phyloP scores from a whole-genome alignment of 2,797 vertebrate genomes.

The Smutsia temminckii region DNA sequence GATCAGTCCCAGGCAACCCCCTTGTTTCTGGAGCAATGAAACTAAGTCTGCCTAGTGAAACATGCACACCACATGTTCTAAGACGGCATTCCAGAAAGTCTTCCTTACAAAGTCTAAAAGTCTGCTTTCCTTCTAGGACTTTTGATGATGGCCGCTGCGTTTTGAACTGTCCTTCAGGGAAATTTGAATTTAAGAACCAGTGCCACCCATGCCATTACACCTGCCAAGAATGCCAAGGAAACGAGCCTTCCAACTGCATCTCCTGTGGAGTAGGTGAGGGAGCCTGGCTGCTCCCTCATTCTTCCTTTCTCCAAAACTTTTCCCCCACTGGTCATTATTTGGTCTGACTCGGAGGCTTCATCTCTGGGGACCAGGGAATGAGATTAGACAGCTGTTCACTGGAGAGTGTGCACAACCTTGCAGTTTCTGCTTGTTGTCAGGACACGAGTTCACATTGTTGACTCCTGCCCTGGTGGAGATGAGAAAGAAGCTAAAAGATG shows the following conservation, averaged over 20 bases:
- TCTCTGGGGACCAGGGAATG: neutral
- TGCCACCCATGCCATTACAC: conserved; percentile 92
- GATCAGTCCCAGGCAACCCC: conserved; percentile 20
- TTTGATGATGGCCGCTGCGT: conserved; percentile 89
- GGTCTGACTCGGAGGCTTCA: neutral
- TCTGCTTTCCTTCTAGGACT: conserved; percentile 83
- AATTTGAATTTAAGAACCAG: conserved; percentile 85
- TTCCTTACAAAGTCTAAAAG: neutral
- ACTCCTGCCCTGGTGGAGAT: neutral
- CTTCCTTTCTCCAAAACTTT: neutral
- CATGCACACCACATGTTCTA: conserved; percentile 21
- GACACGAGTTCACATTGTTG: neutral
- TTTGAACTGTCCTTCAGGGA: conserved; percentile 86
- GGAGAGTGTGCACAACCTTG: neutral
- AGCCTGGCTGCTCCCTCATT: neutral
- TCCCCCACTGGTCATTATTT: neutral
- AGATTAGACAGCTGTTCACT: neutral
- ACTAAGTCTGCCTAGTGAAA: neutral
- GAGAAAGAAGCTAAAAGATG: neutral
- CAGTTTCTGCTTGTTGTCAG: neutral
- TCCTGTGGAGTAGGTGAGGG: conserved; percentile 91
- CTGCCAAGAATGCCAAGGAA: conserved; percentile 90
- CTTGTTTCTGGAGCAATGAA: conserved; percentile 39
- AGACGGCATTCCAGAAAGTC: neutral
- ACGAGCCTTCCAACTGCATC: conserved; percentile 90